phyloP scores from a whole-genome alignment of 2,797 vertebrate genomes.

The Perodicticus potto region DNA sequence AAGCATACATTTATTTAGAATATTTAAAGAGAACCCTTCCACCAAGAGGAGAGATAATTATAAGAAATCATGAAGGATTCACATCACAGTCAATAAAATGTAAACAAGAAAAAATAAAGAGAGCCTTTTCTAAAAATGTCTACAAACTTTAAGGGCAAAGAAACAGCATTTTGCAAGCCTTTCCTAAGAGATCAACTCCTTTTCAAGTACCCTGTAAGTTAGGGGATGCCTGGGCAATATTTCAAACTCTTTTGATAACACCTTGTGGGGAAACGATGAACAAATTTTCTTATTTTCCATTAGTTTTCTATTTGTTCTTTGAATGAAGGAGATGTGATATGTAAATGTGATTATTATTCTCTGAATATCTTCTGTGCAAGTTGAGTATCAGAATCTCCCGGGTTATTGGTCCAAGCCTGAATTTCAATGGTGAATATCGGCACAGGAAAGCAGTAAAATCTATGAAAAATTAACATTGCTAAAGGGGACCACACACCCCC shows the following conservation, averaged over 20 bases:
- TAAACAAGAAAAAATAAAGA: constrained; percentile 38
- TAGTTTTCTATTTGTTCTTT: constrained; percentile 51
- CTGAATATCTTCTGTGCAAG: constrained; percentile 25
- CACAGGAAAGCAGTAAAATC: constrained; percentile 8
- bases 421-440: constrained; percentile 10
- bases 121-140: constrained; percentile 46
- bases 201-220: background rate
- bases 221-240: background rate
- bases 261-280: background rate
- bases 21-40: constrained; percentile 36
- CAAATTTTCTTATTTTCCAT: constrained; percentile 39
- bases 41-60: constrained; percentile 60
- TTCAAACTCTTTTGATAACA: constrained; percentile 29
- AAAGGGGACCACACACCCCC: background rate
- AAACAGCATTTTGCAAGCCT: background rate
- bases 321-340: constrained; percentile 25
- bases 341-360: constrained; percentile 59
- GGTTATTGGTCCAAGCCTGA: constrained; percentile 4
- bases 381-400: background rate
- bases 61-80: constrained; percentile 67
- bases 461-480: constrained; percentile 46
- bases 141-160: background rate
- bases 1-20: constrained; percentile 33
- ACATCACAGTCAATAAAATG: constrained; percentile 54
- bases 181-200: background rate